phyloP scores from a whole-genome alignment of 1,140 invertebrate species.

The Reticulitermes speratus region DNA sequence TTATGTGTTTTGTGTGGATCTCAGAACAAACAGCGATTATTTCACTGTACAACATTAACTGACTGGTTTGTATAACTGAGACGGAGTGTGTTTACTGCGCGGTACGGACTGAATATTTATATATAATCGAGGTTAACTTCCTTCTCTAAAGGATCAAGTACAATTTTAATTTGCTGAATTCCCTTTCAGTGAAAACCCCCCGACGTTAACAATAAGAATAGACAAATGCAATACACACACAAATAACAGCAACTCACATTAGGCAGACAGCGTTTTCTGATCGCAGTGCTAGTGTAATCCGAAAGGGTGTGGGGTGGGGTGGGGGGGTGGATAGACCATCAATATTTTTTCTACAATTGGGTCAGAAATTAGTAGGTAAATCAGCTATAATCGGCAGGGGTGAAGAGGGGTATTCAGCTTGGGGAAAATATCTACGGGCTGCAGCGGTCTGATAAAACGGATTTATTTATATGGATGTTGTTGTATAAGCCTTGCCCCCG shows the following conservation, averaged over 20 bases:
- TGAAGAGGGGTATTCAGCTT: not conserved
- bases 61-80: no score
- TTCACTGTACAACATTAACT: no score
- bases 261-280: not conserved
- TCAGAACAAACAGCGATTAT: no score
- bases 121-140: no score
- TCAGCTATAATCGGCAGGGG: not conserved
- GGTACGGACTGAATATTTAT: no score
- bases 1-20: no score
- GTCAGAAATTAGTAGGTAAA: conserved; percentile 16
- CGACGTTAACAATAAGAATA: not conserved
- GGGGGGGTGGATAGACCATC: not conserved
- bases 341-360: not conserved
- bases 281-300: not conserved
- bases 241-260: not conserved
- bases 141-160: not conserved
- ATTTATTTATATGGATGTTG: conserved; percentile 18
- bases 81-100: no score
- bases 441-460: conserved; percentile 13
- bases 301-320: not conserved
- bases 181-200: not conserved
- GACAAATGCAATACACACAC: not conserved
- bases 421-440: not conserved
- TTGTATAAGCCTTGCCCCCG: not conserved
- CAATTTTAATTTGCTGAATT: not conserved